These are phyloP conservation scores for Antheraea mylitta DNA, from an alignment of 1,140 invertebrate species.

Conservation along the genomic window DNA sequence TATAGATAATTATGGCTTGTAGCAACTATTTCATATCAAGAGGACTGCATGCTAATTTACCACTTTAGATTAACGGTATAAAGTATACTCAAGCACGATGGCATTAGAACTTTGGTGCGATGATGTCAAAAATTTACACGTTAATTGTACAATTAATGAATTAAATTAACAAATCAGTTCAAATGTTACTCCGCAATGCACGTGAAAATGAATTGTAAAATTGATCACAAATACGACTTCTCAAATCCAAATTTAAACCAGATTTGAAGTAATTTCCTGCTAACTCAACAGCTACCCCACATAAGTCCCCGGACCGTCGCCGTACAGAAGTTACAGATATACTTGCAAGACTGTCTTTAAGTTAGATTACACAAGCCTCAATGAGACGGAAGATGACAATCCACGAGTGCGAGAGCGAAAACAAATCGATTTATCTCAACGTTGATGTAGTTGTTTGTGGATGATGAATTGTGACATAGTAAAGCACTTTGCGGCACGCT, in stretches of 20 bases:
- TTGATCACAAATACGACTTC: not conserved
- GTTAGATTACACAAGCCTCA: not conserved
- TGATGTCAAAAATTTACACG: no score
- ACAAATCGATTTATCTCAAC: slow-evolving; percentile 58
- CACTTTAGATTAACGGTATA: no score
- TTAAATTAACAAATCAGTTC: no score
- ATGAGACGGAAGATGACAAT: slow-evolving; percentile 3
- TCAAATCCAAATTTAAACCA: not conserved
- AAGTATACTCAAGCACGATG: no score
- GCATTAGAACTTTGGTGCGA: no score
- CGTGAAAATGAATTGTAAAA: not conserved
- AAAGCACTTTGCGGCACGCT: slow-evolving; percentile 69
- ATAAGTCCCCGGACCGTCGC: not conserved
- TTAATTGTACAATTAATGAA: no score
- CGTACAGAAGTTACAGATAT: slow-evolving; percentile 1
- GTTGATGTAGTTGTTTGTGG: slow-evolving; percentile 57
- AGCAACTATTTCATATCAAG: no score
- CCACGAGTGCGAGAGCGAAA: slow-evolving; percentile 34
- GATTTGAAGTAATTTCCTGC: slow-evolving; percentile 4
- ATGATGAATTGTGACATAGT: slow-evolving; percentile 67
- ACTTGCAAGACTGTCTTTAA: slow-evolving; percentile 2
- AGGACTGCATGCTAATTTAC: no score
- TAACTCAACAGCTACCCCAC: not conserved
- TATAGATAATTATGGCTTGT: no score
- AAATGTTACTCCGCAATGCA: no score